A percentile compares a stretch with the other conserved stretches of the same genome.
Conservation (phyloP, 2,888 invertebrate species). For the Andrena haemorrhoa region DNA sequence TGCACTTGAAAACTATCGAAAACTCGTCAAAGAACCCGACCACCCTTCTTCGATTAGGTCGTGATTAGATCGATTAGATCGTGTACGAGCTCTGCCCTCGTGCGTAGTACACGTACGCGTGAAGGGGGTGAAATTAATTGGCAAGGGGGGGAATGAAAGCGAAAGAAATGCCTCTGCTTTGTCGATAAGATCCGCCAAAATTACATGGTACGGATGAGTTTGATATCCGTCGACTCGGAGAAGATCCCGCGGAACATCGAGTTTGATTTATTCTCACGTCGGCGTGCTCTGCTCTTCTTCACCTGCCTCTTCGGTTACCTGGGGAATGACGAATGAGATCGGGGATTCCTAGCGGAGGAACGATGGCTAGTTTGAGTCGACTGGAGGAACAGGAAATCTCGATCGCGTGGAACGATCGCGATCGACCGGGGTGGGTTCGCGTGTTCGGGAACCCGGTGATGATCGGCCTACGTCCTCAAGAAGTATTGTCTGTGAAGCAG, state of each 20-base stretch:
- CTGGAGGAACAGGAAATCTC: constrained; percentile 61
- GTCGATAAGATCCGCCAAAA: background rate
- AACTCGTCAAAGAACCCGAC: too few species aligned
- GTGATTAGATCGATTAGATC: background rate
- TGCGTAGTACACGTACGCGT: background rate
- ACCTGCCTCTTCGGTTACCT: background rate
- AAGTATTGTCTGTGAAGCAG: constrained; percentile 66
- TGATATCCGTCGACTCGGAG: background rate
- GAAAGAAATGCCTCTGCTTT: constrained; percentile 21
- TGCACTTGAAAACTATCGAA: constrained; percentile 44
- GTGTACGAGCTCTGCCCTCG: constrained; percentile 31
- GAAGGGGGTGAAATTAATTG: constrained; percentile 27
- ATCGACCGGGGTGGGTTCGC: constrained; percentile 6
- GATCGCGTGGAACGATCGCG: constrained; percentile 34
- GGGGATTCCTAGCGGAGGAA: background rate
- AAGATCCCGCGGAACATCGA: background rate
- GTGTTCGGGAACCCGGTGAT: background rate
- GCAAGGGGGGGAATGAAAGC: constrained; percentile 10
- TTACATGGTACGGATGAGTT: background rate
- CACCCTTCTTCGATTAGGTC: constrained; percentile 51
- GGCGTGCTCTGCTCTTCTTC: background rate
- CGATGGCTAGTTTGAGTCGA: constrained; percentile 55
- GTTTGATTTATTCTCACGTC: background rate
- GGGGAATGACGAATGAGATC: background rate
- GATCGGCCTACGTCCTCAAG: constrained; percentile 37